Evolutionary conservation across 2,113 vertebrate genomes (phyloP).

Genomic region (Rhinoptilus africanus): DNA sequence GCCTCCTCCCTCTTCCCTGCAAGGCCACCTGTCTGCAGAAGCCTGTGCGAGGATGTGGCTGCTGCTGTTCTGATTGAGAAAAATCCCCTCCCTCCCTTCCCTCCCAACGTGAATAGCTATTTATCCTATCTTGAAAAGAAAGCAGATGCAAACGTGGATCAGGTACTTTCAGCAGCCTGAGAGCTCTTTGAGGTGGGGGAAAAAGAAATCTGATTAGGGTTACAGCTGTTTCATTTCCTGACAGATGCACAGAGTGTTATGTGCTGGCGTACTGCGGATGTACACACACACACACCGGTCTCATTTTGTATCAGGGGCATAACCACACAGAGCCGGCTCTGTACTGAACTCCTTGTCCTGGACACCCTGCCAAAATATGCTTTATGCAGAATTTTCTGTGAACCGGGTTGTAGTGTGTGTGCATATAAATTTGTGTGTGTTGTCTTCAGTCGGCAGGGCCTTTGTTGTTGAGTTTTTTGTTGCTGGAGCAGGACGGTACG

Average conservation of each 20-base stretch:
- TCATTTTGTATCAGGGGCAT: constrained; percentile 69
- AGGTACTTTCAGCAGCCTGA: constrained; percentile 52
- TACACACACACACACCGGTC: constrained; percentile 38
- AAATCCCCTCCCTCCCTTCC: neutral
- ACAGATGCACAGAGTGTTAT: constrained; percentile 53
- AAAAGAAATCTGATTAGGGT: constrained; percentile 54
- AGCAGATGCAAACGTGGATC: constrained; percentile 29
- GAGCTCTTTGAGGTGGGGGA: constrained; percentile 40
- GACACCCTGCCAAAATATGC: constrained; percentile 74
- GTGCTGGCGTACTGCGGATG: constrained; percentile 54
- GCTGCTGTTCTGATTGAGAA: neutral
- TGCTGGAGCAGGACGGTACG: neutral
- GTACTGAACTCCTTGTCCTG: constrained; percentile 80
- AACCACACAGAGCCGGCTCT: constrained; percentile 64
- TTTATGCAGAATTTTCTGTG: constrained; percentile 71
- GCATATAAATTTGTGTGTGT: neutral
- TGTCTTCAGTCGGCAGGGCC: neutral
- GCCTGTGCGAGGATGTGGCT: neutral
- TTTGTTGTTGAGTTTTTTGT: constrained; percentile 18
- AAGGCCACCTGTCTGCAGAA: neutral
- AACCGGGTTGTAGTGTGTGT: constrained; percentile 50
- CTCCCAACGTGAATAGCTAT: neutral
- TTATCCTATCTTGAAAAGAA: neutral
- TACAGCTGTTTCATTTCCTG: constrained; percentile 69
- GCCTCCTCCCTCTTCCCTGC: neutral